Conservation (phyloP, 2,797 vertebrate species). For the Sebastes wilsoni region DNA sequence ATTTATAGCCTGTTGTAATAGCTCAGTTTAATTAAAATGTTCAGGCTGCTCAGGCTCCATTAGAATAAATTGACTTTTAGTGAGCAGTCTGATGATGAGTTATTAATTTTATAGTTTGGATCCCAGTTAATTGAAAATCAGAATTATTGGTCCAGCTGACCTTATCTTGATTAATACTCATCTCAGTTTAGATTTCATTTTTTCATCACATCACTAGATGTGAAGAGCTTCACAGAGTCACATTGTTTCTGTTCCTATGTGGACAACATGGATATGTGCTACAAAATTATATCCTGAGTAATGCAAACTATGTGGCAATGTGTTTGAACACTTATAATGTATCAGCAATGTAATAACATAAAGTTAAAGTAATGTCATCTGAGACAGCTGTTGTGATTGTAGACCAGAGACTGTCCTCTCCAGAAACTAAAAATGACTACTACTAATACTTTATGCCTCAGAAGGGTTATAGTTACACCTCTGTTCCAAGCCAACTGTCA, state of each 20-base stretch:
- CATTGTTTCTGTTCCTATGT: neutral
- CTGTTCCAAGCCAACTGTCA: neutral
- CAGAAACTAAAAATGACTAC: no score
- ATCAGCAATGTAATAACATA: neutral
- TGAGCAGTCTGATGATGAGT: constrained; percentile 73
- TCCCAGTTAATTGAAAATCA: constrained; percentile 64
- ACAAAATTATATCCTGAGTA: neutral
- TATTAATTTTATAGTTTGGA: constrained; percentile 72
- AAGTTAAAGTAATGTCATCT: neutral
- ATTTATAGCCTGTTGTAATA: constrained; percentile 77
- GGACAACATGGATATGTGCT: neutral
- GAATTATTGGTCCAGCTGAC: constrained; percentile 47
- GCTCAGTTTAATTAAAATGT: constrained; percentile 85
- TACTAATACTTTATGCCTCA: neutral
- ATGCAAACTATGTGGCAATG: neutral
- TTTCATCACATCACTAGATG: neutral
- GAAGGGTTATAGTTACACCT: neutral
- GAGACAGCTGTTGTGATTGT: neutral
- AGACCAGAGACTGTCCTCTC: neutral
- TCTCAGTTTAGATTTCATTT: constrained; percentile 3
- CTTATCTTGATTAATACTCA: constrained; percentile 29
- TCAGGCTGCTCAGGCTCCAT: constrained; percentile 70
- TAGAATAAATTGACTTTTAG: constrained; percentile 83
- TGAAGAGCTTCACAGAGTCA: neutral
- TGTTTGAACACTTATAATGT: neutral